Evolutionary conservation across 2,797 vertebrate species (phyloP).

Genomic region (Myripristis murdjan): DNA sequence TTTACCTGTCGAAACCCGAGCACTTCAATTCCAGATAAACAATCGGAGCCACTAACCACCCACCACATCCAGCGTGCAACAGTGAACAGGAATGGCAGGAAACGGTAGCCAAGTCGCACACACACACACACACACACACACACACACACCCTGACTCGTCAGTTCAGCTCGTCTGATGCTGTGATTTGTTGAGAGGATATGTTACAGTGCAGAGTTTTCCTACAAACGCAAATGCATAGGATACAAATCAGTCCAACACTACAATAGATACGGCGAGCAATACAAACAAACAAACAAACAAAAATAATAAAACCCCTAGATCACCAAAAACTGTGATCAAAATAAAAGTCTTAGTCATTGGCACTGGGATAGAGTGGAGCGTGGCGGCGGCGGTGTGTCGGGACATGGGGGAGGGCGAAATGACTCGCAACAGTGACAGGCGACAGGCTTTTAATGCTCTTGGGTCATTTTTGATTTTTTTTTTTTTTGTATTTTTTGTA

Average conservation of each 20-base stretch:
- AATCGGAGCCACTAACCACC: conserved; percentile 6
- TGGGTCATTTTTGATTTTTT: no score
- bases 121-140: no score
- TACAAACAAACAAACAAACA: conserved; percentile 61
- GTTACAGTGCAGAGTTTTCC: conserved; percentile 58
- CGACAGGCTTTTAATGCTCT: no score
- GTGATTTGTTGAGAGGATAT: conserved; percentile 39
- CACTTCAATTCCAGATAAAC: neutral
- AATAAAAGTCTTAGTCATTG: conserved; percentile 74
- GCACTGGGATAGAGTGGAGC: conserved; percentile 63
- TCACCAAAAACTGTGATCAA: conserved; percentile 54
- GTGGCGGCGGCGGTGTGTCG: neutral
- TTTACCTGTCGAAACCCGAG: neutral
- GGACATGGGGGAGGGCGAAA: conserved; percentile 8
- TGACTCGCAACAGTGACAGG: conserved; percentile 46
- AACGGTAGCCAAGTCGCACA: neutral
- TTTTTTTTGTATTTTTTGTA: conserved; percentile 26
- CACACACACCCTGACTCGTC: neutral
- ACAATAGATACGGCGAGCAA: conserved; percentile 66
- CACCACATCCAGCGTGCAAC: conserved; percentile 30
- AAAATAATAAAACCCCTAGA: conserved; percentile 13
- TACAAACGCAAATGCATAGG: conserved; percentile 76
- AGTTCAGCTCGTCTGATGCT: conserved; percentile 25
- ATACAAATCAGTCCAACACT: conserved; percentile 73
- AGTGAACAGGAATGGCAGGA: conserved; percentile 16